Evolutionary conservation across 1,140 invertebrate species (phyloP).

Genomic region (Acyrthosiphon pisum): DNA sequence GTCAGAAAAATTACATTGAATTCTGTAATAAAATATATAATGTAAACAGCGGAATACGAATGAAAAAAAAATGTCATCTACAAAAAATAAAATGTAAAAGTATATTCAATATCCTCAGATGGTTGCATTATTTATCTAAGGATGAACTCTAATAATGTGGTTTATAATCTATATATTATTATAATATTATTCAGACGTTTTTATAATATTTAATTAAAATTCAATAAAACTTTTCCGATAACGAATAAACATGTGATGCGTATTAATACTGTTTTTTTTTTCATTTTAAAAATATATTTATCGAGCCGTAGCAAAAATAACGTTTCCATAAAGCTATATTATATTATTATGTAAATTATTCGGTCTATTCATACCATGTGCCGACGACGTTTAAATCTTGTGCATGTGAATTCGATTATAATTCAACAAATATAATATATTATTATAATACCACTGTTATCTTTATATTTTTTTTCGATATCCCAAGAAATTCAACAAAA

Average conservation of each 20-base stretch:
- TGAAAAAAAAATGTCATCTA: background rate
- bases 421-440: background rate
- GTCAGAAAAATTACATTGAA: constrained; percentile 10
- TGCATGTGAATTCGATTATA: background rate
- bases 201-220: constrained; percentile 18
- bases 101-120: background rate
- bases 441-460: background rate
- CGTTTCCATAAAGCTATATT: background rate
- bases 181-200: background rate
- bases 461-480: background rate
- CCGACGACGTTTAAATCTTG: background rate
- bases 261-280: background rate
- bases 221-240: constrained; percentile 13
- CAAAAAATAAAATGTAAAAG: background rate
- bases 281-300: background rate
- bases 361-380: background rate
- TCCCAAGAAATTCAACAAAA: background rate
- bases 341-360: constrained; percentile 8
- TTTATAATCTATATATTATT: background rate
- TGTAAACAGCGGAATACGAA: background rate
- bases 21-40: background rate
- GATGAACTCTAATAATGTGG: background rate
- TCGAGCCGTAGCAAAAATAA: background rate
- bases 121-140: background rate
- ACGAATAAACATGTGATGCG: background rate